A percentile compares a stretch with the other conserved stretches of the same genome.
These are phyloP conservation scores for Malurus splendens DNA, from an alignment of 2,797 vertebrate genomes.

Conservation along the genomic window DNA sequence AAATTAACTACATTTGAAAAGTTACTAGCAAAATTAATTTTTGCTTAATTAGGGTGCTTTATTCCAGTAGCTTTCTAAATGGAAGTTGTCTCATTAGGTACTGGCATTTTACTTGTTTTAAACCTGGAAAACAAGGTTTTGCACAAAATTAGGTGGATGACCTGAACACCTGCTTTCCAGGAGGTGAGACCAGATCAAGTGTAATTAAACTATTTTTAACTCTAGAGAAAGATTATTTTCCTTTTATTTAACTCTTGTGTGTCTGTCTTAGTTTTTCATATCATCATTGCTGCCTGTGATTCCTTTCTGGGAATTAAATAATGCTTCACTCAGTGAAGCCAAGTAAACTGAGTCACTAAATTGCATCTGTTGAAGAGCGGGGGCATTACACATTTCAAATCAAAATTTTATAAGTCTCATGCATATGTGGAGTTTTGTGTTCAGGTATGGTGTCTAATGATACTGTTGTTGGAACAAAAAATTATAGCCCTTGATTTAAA, in stretches of 20 bases:
- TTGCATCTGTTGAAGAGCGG: background rate
- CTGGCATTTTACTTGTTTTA: background rate
- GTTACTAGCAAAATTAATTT: background rate
- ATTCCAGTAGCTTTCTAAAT: background rate
- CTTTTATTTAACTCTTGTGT: background rate
- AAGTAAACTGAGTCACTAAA: background rate
- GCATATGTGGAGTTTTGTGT: background rate
- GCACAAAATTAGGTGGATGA: background rate
- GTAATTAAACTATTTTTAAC: conserved; percentile 10
- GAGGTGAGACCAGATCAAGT: background rate
- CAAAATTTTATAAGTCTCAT: background rate
- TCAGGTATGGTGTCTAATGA: background rate
- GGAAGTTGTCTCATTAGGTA: background rate
- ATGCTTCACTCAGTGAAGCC: background rate
- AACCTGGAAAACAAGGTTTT: conserved; percentile 7
- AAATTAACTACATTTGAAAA: background rate
- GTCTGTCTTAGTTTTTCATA: background rate
- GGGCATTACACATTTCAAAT: background rate
- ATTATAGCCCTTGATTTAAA: background rate
- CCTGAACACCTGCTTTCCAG: background rate
- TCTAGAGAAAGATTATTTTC: background rate
- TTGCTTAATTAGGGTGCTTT: background rate
- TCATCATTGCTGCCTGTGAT: background rate
- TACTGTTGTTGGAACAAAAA: background rate
- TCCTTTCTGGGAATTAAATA: background rate